phyloP scores from a whole-genome alignment of 2,113 vertebrate species.

The Delphinapterus leucas region DNA sequence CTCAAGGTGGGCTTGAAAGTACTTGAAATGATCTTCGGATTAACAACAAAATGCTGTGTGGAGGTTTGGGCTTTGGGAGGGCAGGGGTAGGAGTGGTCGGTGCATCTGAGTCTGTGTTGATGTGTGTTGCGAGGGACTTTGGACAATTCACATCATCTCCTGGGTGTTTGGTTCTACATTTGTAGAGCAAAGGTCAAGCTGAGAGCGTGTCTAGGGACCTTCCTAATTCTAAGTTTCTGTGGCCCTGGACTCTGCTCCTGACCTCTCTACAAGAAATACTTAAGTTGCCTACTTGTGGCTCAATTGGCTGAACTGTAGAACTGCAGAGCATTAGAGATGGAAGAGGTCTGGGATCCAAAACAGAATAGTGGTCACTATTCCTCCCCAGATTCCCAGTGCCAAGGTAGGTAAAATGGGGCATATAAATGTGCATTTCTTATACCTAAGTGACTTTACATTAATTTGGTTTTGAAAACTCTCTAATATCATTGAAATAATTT shows the following conservation, averaged over 20 bases:
- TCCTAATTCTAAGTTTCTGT: background rate
- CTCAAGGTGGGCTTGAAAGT: background rate
- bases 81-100: background rate
- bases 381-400: background rate
- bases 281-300: background rate
- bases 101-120: background rate
- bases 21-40: background rate
- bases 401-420: background rate
- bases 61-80: background rate
- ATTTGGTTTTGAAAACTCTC: slow-evolving; percentile 10
- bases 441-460: background rate
- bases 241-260: background rate
- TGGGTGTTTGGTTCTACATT: background rate
- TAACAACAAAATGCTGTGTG: background rate
- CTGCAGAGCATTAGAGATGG: background rate
- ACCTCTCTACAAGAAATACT: background rate
- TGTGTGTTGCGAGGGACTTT: background rate
- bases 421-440: background rate
- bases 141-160: background rate
- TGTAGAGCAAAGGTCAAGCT: background rate
- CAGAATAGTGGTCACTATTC: background rate
- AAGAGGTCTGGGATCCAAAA: background rate
- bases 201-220: background rate
- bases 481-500: background rate
- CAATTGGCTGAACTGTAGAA: background rate